These are phyloP conservation scores for Phymanthus crucifer DNA, from an alignment of 92 coral and sea anemone species.

Conservation along the genomic window DNA sequence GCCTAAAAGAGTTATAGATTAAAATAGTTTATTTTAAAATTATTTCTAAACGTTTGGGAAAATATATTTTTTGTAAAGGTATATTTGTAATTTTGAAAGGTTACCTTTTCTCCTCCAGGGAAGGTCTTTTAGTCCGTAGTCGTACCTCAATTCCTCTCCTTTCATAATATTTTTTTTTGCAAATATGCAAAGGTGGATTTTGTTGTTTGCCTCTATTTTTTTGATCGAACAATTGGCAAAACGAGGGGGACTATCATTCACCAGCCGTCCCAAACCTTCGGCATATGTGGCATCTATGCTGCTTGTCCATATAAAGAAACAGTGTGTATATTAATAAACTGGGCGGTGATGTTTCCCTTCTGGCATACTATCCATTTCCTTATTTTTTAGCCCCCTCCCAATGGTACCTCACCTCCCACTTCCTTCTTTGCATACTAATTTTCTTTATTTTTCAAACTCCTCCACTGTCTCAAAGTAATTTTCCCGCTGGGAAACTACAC, in stretches of 20 bases:
- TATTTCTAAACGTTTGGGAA: neutral
- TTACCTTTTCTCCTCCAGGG: conserved; percentile 49
- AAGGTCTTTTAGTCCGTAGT: conserved; percentile 36
- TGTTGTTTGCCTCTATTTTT: neutral
- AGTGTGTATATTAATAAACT: neutral
- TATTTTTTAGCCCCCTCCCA: neutral
- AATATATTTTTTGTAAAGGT: neutral
- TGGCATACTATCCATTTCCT: neutral
- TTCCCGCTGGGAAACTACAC: too few relatives aligned
- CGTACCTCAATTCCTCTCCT: conserved; percentile 20
- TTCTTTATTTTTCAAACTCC: neutral
- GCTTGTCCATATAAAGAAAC: conserved; percentile 1
- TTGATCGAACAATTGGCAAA: conserved; percentile 15
- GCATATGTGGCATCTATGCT: conserved; percentile 47
- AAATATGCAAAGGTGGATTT: conserved; percentile 32
- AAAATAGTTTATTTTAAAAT: neutral
- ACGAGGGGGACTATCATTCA: conserved; percentile 17
- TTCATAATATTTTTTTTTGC: conserved; percentile 15
- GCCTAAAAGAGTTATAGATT: neutral
- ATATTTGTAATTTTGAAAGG: neutral
- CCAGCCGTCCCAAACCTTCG: conserved; percentile 23
- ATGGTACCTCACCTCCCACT: neutral
- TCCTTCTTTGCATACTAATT: neutral
- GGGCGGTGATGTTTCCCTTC: neutral
- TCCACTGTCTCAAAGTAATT: too few relatives aligned